Conservation (phyloP, 2,797 vertebrate genomes). For the Leuciscus waleckii region DNA sequence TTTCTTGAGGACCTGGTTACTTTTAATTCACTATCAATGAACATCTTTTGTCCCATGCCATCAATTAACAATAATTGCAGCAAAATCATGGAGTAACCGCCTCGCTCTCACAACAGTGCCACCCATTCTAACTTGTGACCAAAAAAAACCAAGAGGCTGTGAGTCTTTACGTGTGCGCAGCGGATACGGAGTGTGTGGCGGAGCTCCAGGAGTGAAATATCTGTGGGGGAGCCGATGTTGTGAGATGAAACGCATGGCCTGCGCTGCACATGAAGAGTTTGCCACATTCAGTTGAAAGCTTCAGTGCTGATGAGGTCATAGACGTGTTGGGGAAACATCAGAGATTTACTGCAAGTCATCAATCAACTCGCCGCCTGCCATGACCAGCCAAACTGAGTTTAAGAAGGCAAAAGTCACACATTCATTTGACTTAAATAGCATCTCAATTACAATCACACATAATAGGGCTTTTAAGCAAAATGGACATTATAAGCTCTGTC, state of each 20-base stretch:
- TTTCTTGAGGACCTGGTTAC: background rate
- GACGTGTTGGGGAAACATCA: conserved; percentile 65
- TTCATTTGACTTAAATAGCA: conserved; percentile 59
- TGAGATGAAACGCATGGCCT: conserved; percentile 67
- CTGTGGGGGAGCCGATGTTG: conserved; percentile 56
- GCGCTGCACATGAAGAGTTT: conserved; percentile 60
- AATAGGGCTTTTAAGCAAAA: conserved; percentile 31
- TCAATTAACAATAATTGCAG: background rate
- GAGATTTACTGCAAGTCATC: conserved; percentile 74
- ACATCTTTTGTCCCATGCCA: background rate
- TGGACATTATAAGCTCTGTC: conserved; percentile 39
- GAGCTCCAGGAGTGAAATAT: conserved; percentile 36
- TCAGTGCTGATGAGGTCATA: conserved; percentile 75
- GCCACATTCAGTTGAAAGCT: conserved; percentile 70
- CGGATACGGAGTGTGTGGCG: conserved; percentile 15
- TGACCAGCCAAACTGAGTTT: conserved; percentile 57
- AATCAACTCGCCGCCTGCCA: conserved; percentile 68
- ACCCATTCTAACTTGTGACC: background rate
- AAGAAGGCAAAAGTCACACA: conserved; percentile 55
- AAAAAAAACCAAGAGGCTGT: background rate
- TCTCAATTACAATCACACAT: conserved; percentile 53
- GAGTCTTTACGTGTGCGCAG: background rate
- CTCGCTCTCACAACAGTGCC: background rate
- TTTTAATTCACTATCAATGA: background rate
- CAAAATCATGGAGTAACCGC: background rate